phyloP scores from a whole-genome alignment of 2,113 vertebrate species.

The Coreoperca whiteheadi region DNA sequence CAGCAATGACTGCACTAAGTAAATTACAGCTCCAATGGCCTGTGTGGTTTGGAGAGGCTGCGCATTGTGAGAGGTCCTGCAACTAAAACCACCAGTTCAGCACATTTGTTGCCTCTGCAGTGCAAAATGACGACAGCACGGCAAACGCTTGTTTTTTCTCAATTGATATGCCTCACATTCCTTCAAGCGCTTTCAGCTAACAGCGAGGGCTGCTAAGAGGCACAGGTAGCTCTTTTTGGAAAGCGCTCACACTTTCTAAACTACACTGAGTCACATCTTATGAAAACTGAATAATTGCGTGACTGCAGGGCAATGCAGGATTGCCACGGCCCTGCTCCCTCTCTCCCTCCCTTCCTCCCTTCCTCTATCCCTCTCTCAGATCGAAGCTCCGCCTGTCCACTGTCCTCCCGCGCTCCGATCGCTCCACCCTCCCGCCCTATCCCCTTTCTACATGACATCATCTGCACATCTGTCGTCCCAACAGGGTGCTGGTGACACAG shows the following conservation, averaged over 20 bases:
- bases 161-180: neutral
- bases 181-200: neutral
- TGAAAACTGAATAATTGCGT: conserved; percentile 59
- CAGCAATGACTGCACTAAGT: conserved; percentile 77
- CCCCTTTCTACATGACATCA: conserved; percentile 85
- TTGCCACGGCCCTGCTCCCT: conserved; percentile 52
- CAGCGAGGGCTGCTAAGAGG: neutral
- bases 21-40: conserved; percentile 77
- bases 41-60: conserved; percentile 63
- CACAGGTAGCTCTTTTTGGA: conserved; percentile 17
- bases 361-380: conserved; percentile 38
- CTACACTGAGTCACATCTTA: conserved; percentile 36
- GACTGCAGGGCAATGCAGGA: conserved; percentile 59
- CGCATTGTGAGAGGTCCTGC: conserved; percentile 65
- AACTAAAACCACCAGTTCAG: conserved; percentile 56
- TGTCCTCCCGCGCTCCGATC: conserved; percentile 75
- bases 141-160: neutral
- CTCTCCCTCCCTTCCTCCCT: conserved; percentile 21
- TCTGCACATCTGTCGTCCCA: conserved; percentile 85
- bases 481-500: conserved; percentile 82
- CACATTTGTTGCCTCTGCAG: conserved; percentile 53
- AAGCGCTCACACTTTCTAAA: conserved; percentile 17
- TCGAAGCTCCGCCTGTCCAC: conserved; percentile 68
- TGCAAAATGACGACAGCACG: conserved; percentile 1
- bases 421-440: conserved; percentile 76